Evolutionary conservation across 2,888 invertebrate species (phyloP).

Genomic region (Rhagium mordax): DNA sequence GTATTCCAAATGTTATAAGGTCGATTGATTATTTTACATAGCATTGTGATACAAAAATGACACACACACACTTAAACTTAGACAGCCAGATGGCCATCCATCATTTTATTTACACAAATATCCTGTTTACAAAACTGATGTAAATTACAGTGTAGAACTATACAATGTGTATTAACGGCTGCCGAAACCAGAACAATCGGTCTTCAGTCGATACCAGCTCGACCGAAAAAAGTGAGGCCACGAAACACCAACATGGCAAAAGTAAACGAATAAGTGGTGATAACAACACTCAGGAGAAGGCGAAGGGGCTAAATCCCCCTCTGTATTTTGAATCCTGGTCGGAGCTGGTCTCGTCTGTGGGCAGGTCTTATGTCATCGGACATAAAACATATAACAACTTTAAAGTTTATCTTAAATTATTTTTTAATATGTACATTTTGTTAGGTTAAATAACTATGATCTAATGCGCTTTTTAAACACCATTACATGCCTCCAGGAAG

Average conservation of each 20-base stretch:
- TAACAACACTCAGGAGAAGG: slow-evolving; percentile 64
- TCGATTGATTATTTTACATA: too few relatives aligned
- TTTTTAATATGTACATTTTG: slow-evolving; percentile 53
- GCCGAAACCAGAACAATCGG: slow-evolving; percentile 57
- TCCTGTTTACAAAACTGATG: slow-evolving; percentile 67
- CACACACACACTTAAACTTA: slow-evolving; percentile 49
- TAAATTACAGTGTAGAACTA: slow-evolving; percentile 64
- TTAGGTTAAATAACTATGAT: slow-evolving; percentile 51
- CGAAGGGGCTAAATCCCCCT: slow-evolving; percentile 64
- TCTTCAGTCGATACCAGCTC: slow-evolving; percentile 65
- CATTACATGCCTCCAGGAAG: slow-evolving; percentile 66
- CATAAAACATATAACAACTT: slow-evolving; percentile 40
- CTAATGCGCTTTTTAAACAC: slow-evolving; percentile 59
- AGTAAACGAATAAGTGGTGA: slow-evolving; percentile 52
- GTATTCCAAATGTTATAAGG: too few relatives aligned
- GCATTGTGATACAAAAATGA: too few relatives aligned
- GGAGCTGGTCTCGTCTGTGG: slow-evolving; percentile 61
- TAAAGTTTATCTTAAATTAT: slow-evolving; percentile 51
- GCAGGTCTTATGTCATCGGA: slow-evolving; percentile 15
- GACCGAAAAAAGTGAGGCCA: slow-evolving; percentile 55
- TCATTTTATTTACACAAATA: slow-evolving; percentile 69
- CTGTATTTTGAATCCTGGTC: slow-evolving; percentile 53
- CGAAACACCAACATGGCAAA: slow-evolving; percentile 51
- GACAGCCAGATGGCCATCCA: slow-evolving; percentile 64
- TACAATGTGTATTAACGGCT: slow-evolving; percentile 57